Evolutionary conservation across 2,797 vertebrate genomes (phyloP), one percentile per base, ranked within the genome.

Genomic region (Bovichtus diacanthus): DNA sequence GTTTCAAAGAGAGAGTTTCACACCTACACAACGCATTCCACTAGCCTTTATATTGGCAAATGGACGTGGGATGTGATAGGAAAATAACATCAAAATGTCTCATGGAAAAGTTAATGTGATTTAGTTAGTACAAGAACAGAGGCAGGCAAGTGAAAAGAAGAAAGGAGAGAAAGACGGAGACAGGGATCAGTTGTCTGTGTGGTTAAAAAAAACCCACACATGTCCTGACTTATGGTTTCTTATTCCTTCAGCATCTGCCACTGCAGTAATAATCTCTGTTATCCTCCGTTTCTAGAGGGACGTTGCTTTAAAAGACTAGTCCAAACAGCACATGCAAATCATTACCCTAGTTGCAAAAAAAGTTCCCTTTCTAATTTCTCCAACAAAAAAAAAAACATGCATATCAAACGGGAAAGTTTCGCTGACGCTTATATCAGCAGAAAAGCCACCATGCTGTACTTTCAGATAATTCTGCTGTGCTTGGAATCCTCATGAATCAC

Each of bases 351-450:
- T 62, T 72, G 19, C 38, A 23, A 63, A 75, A 67, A 58, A 74
- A 78, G 60, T 59, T 72, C 36, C 18, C n/a, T 13, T 46, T 55
- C 18, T 59, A 47, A 63, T 76, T 78, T 83, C 53, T 82, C 63
- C n/a, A n/a, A n/a, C n/a, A n/a, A n/a, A n/a, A n/a, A n/a, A 46
- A 66, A 78, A 59, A 18, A 1, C 9, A 12, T 9, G 18, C 63
- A 69, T 27, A 73, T 83, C 66, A 81, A 74, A 74, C 21, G 4
- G 64, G 23, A 74, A 83, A 77, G 56, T 84, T 82, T 61, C 64
- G 68, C 78, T 62, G 11, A 46, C 0, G 16, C 55, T 74, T 54
- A 0, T 5, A 46, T 38, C 38, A 68, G 76, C 73, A 67, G 65
- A 75, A 64, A 59, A 78, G 25, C 51, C 62, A 19, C 39, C 21